Conservation (phyloP, 2,888 invertebrate genomes). For the Odontocerum albicorne region DNA sequence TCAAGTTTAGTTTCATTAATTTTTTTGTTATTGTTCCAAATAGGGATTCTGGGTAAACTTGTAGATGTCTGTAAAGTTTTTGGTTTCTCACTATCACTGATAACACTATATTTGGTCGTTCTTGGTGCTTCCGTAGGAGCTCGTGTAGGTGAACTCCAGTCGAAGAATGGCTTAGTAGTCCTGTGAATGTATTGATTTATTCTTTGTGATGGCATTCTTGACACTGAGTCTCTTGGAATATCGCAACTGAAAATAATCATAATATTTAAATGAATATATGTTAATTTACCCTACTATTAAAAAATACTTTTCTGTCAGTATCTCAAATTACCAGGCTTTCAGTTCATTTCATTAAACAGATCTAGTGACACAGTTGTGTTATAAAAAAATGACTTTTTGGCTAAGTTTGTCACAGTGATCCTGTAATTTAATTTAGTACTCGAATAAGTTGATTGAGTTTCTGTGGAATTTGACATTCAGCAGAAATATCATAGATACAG, state of each 20-base stretch:
- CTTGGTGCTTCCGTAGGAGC: constrained; percentile 49
- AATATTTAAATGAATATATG: neutral
- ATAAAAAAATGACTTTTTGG: no score
- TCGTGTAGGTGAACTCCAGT: constrained; percentile 39
- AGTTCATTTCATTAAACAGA: no score
- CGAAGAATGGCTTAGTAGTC: constrained; percentile 29
- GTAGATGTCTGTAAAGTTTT: neutral
- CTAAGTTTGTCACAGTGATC: no score
- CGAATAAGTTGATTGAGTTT: no score
- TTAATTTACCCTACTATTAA: constrained; percentile 6
- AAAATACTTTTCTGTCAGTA: neutral
- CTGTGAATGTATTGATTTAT: constrained; percentile 8
- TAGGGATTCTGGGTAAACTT: no score
- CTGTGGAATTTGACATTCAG: no score
- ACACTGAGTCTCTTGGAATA: constrained; percentile 36
- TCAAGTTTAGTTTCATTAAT: no score
- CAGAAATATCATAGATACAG: no score
- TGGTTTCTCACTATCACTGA: constrained; percentile 38
- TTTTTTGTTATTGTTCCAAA: no score
- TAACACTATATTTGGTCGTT: constrained; percentile 37
- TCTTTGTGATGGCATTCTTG: constrained; percentile 14
- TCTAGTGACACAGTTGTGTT: no score
- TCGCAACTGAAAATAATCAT: constrained; percentile 42
- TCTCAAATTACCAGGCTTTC: no score
- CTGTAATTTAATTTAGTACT: no score